Conservation (phyloP, 1,140 invertebrate species). For the Apolygus lucorum region DNA sequence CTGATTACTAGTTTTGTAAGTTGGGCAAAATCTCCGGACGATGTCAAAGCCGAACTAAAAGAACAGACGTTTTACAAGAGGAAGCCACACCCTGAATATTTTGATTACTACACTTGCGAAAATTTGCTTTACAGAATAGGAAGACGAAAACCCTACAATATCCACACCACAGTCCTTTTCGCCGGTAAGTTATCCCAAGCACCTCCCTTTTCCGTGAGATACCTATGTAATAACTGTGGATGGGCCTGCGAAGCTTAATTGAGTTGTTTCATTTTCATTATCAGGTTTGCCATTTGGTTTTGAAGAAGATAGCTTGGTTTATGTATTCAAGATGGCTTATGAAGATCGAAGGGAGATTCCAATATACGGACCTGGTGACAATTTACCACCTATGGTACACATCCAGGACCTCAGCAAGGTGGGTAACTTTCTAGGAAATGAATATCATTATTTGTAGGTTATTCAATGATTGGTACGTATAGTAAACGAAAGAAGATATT, state of each 20-base stretch:
- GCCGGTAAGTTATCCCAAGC: too few relatives aligned
- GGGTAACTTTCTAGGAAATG: too few relatives aligned
- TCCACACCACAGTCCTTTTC: not conserved
- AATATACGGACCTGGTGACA: not conserved
- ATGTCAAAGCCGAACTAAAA: not conserved
- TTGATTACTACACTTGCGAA: not conserved
- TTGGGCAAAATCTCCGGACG: conserved; percentile 5
- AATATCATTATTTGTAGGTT: too few relatives aligned
- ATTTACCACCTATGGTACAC: not conserved
- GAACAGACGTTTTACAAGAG: not conserved
- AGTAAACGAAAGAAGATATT: too few relatives aligned
- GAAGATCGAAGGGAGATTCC: not conserved
- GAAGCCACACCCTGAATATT: not conserved
- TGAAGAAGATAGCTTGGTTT: not conserved
- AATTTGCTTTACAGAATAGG: not conserved
- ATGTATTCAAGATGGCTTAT: not conserved
- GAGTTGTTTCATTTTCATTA: too few relatives aligned
- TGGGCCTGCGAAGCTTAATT: too few relatives aligned
- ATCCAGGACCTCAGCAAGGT: conserved; percentile 6
- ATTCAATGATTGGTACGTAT: too few relatives aligned
- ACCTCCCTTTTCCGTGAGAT: too few relatives aligned
- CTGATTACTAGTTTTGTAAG: not conserved
- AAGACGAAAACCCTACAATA: not conserved
- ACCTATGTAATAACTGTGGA: too few relatives aligned
- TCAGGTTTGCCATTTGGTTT: not conserved